Conservation (phyloP, 2,888 invertebrate species). For the Hypomecis atomaria region DNA sequence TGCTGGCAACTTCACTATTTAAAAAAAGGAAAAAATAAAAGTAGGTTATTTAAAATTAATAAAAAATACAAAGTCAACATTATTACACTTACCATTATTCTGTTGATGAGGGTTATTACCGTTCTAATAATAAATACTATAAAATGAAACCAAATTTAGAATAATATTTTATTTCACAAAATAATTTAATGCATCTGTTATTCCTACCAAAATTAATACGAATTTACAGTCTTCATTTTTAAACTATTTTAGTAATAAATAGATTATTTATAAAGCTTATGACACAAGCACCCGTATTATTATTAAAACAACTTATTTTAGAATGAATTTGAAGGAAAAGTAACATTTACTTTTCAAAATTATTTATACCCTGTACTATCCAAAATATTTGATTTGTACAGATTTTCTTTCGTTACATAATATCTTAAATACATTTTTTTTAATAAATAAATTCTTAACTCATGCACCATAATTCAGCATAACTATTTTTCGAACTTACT, state of each 20-base stretch:
- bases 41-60: too few relatives aligned
- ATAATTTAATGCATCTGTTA: slow-evolving; percentile 7
- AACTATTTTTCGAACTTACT: slow-evolving; percentile 50
- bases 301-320: slow-evolving; percentile 1
- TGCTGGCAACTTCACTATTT: too few relatives aligned
- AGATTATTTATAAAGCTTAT: slow-evolving; percentile 48
- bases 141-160: neutral
- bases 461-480: slow-evolving; percentile 77
- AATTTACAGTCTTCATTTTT: slow-evolving; percentile 39
- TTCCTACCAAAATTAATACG: slow-evolving; percentile 16
- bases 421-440: slow-evolving; percentile 32
- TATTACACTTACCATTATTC: too few relatives aligned
- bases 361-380: slow-evolving; percentile 59
- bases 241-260: slow-evolving; percentile 27
- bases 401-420: slow-evolving; percentile 29
- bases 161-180: slow-evolving; percentile 12
- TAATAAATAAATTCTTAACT: slow-evolving; percentile 30
- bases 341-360: slow-evolving; percentile 1
- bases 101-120: too few relatives aligned
- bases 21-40: too few relatives aligned
- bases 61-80: too few relatives aligned
- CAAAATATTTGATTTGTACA: slow-evolving; percentile 46
- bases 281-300: slow-evolving; percentile 64
- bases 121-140: neutral
- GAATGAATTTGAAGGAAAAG: neutral